Percentiles rank a stretch among this genome's conserved stretches.
Conservation (phyloP, 2,888 invertebrate genomes). For the Meiosimyza platycephala region DNA sequence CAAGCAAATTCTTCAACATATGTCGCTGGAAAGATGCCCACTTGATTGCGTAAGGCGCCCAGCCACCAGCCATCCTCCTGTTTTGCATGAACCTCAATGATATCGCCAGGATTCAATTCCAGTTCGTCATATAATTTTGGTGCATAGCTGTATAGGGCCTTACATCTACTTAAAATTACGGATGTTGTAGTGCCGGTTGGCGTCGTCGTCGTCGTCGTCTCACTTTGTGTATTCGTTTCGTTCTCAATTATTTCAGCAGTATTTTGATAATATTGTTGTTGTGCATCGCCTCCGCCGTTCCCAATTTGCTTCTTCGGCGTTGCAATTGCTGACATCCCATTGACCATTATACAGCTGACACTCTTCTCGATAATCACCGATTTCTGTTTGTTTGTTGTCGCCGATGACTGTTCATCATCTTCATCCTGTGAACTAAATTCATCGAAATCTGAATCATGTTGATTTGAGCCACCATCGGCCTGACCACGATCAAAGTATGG, state of each 20-base stretch:
- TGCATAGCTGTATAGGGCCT: slow-evolving; percentile 88
- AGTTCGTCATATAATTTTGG: slow-evolving; percentile 90
- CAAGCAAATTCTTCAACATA: slow-evolving; percentile 85
- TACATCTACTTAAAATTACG: slow-evolving; percentile 76
- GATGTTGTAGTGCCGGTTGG: slow-evolving; percentile 32
- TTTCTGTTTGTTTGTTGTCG: slow-evolving; percentile 20
- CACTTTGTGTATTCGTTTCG: background rate
- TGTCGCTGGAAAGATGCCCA: slow-evolving; percentile 94
- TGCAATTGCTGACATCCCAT: background rate
- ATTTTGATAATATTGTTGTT: slow-evolving; percentile 33
- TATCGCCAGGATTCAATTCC: slow-evolving; percentile 80
- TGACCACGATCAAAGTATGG: slow-evolving; percentile 64
- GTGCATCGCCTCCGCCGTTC: slow-evolving; percentile 30
- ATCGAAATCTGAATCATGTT: slow-evolving; percentile 88
- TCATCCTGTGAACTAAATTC: slow-evolving; percentile 84
- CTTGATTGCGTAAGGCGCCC: slow-evolving; percentile 81
- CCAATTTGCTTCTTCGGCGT: slow-evolving; percentile 21
- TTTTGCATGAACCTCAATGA: slow-evolving; percentile 89
- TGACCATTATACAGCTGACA: slow-evolving; percentile 15
- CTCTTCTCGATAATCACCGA: slow-evolving; percentile 43
- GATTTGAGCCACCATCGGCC: slow-evolving; percentile 84
- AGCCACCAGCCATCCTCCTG: slow-evolving; percentile 97
- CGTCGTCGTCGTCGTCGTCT: slow-evolving; percentile 8
- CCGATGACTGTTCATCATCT: slow-evolving; percentile 65
- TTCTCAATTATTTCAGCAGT: slow-evolving; percentile 1